Evolutionary conservation across 2,888 invertebrate species (phyloP).

Genomic region (Tricholauxania praeusta): DNA sequence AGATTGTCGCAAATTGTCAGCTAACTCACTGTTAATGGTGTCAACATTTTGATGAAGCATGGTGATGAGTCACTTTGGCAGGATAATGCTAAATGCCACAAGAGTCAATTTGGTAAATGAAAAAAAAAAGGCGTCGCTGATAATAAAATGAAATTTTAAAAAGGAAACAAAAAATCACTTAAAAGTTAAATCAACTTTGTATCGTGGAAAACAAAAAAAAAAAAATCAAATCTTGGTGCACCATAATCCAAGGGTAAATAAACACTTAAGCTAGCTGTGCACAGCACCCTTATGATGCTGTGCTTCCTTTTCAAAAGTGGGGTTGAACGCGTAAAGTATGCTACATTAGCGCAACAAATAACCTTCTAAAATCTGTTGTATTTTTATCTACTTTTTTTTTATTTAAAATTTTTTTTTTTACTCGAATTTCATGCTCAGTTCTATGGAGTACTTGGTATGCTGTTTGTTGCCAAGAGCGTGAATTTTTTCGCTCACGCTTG

Average conservation of each 20-base stretch:
- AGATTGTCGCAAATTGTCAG: constrained; percentile 25
- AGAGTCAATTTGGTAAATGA: constrained; percentile 35
- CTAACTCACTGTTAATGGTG: constrained; percentile 19
- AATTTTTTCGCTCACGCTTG: constrained; percentile 1
- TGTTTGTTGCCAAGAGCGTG: not conserved
- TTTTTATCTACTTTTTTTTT: not conserved
- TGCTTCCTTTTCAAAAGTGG: too few species aligned
- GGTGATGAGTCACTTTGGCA: constrained; percentile 2
- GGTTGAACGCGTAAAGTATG: not conserved
- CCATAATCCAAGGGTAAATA: constrained; percentile 26
- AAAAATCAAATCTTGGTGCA: not conserved
- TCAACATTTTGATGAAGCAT: constrained; percentile 17
- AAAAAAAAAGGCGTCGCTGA: constrained; percentile 4
- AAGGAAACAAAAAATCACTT: constrained; percentile 4
- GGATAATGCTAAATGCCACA: constrained; percentile 30
- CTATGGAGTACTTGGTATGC: not conserved
- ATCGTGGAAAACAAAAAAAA: not conserved
- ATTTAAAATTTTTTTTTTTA: not conserved
- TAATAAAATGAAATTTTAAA: not conserved
- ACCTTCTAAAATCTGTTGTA: constrained; percentile 8
- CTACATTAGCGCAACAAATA: constrained; percentile 22
- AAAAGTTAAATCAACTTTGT: constrained; percentile 28
- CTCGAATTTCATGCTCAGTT: not conserved
- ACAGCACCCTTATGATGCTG: not conserved
- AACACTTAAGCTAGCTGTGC: constrained; percentile 17